phyloP scores from a whole-genome alignment of 2,888 invertebrate genomes.

The Melieria picta region DNA sequence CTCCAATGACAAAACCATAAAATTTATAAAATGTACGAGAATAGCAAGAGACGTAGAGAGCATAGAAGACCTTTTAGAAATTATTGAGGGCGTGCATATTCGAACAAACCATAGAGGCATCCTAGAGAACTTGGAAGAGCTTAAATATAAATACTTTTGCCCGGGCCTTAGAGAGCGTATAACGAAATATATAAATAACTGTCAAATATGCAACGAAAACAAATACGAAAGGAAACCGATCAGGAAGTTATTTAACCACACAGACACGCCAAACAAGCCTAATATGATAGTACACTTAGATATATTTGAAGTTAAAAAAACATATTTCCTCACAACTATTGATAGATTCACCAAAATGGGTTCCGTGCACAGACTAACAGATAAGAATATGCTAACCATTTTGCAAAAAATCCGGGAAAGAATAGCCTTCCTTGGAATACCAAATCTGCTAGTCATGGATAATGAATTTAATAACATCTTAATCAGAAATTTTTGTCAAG shows the following conservation, averaged over 20 bases:
- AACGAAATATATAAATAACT: conserved; percentile 5
- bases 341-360: conserved; percentile 8
- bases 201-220: conserved; percentile 3
- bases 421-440: neutral
- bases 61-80: conserved; percentile 73
- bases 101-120: neutral
- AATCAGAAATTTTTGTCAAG: neutral
- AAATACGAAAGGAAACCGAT: conserved; percentile 7
- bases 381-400: conserved; percentile 4
- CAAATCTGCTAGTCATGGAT: conserved; percentile 1
- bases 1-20: too few relatives aligned
- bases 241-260: conserved; percentile 4
- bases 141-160: neutral
- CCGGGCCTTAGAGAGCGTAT: neutral
- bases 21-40: too few relatives aligned
- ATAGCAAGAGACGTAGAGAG: too few relatives aligned
- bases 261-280: conserved; percentile 5
- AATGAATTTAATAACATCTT: conserved; percentile 4
- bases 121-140: neutral
- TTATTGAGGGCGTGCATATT: neutral
- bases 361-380: neutral
- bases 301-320: neutral
- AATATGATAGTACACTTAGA: conserved; percentile 9
- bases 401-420: neutral
- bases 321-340: neutral